A percentile compares a stretch with the other conserved stretches of the same genome.
These are phyloP conservation scores for Drosophila mayaguana DNA, from an alignment of 2,888 invertebrate species.

Conservation along the genomic window DNA sequence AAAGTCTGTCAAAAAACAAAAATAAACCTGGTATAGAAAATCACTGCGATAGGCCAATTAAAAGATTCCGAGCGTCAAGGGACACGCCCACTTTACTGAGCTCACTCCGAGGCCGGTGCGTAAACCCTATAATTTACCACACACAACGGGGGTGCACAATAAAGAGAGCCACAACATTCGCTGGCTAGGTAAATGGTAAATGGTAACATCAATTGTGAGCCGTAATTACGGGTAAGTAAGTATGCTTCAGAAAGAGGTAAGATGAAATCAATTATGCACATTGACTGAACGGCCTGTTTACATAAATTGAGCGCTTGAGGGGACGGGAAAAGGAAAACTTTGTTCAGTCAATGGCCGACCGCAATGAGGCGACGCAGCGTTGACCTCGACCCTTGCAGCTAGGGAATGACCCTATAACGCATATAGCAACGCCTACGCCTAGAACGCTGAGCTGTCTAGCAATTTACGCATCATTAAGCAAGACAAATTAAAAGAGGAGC, in stretches of 20 bases:
- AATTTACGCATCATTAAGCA: slow-evolving; percentile 75
- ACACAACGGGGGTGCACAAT: slow-evolving; percentile 45
- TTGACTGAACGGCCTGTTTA: slow-evolving; percentile 30
- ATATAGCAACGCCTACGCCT: slow-evolving; percentile 18
- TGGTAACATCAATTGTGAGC: slow-evolving; percentile 58
- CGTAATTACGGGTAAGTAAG: slow-evolving; percentile 67
- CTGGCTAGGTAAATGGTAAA: slow-evolving; percentile 57
- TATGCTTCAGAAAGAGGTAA: slow-evolving; percentile 60
- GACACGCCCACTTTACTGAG: slow-evolving; percentile 51
- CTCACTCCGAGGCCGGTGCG: slow-evolving; percentile 18
- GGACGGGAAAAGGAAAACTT: neutral
- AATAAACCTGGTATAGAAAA: slow-evolving; percentile 24
- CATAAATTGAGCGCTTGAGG: slow-evolving; percentile 35
- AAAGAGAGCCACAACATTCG: slow-evolving; percentile 26
- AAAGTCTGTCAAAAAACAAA: too few species aligned
- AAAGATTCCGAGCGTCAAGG: slow-evolving; percentile 36
- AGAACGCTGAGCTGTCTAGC: slow-evolving; percentile 39
- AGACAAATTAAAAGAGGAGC: slow-evolving; percentile 60
- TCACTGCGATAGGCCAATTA: slow-evolving; percentile 46
- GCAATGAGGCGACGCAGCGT: slow-evolving; percentile 23
- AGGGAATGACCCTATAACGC: slow-evolving; percentile 30
- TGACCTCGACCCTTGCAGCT: slow-evolving; percentile 70
- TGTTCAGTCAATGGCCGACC: slow-evolving; percentile 9
- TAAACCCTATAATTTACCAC: slow-evolving; percentile 66
- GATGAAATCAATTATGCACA: slow-evolving; percentile 74